These are phyloP conservation scores for Arenaria interpres DNA, from an alignment of 2,113 vertebrate species.

Conservation along the genomic window DNA sequence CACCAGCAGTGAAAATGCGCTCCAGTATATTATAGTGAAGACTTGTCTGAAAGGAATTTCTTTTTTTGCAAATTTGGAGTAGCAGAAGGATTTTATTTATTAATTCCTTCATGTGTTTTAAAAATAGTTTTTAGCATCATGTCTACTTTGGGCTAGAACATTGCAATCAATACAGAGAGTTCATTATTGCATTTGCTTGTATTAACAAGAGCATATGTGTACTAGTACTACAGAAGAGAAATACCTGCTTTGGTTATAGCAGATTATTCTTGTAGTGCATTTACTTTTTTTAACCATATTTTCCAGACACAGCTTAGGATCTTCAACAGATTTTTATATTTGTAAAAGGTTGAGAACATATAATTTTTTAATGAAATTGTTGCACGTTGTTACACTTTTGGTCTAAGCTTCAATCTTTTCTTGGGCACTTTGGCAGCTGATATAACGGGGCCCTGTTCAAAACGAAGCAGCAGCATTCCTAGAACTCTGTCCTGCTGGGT, in stretches of 20 bases:
- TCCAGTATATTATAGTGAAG: neutral
- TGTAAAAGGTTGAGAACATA: neutral
- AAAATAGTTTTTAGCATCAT: neutral
- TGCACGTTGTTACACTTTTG: neutral
- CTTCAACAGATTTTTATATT: constrained; percentile 22
- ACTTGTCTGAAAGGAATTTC: neutral
- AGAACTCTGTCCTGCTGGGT: neutral
- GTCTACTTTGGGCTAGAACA: neutral
- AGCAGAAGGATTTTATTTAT: constrained; percentile 2
- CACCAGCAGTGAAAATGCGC: neutral
- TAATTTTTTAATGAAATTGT: neutral
- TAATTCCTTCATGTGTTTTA: neutral
- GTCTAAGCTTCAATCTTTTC: neutral
- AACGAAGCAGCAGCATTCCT: neutral
- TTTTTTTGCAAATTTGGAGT: neutral
- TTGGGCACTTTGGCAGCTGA: neutral
- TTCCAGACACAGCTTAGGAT: constrained; percentile 14
- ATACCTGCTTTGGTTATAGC: neutral
- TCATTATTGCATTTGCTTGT: neutral
- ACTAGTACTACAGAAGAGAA: neutral
- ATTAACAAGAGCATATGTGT: neutral
- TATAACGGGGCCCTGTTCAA: neutral
- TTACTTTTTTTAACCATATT: neutral
- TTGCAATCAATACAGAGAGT: neutral
- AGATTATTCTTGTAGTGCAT: neutral